A percentile compares a stretch with the other conserved stretches of the same genome.
phyloP scores from a whole-genome alignment of 1,140 invertebrate species.

The Choristoneura fumiferana region DNA sequence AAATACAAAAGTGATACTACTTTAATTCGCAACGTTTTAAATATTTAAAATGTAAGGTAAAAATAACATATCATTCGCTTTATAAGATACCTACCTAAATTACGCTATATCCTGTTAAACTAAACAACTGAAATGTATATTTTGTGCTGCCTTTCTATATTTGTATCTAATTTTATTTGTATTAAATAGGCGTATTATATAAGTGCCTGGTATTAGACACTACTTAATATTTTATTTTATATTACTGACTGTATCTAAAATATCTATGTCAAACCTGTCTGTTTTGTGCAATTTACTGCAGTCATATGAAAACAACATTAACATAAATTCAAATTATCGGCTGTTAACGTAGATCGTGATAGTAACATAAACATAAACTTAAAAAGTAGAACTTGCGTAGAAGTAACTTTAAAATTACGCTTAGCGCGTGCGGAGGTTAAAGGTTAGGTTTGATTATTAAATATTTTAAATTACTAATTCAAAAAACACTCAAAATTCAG shows the following conservation, averaged over 20 bases:
- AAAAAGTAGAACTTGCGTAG: too few species aligned
- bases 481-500: too few species aligned
- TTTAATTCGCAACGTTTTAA: conserved; percentile 39
- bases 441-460: too few species aligned
- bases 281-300: not conserved
- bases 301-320: too few species aligned
- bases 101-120: conserved; percentile 38
- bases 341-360: too few species aligned
- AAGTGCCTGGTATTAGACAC: conserved; percentile 14
- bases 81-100: conserved; percentile 54
- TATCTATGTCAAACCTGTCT: not conserved
- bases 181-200: conserved; percentile 7
- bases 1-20: conserved; percentile 32
- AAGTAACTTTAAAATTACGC: too few species aligned
- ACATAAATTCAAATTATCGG: too few species aligned
- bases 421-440: too few species aligned
- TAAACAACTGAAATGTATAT: conserved; percentile 39
- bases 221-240: conserved; percentile 16
- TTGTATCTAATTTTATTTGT: conserved; percentile 20
- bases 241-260: conserved; percentile 1
- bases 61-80: conserved; percentile 76
- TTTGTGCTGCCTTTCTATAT: conserved; percentile 40
- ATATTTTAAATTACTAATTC: too few species aligned
- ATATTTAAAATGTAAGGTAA: conserved; percentile 54
- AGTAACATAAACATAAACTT: too few species aligned